Percentiles rank a stretch among this genome's conserved stretches.
phyloP scores from a whole-genome alignment of 2,797 vertebrate genomes.

The Eidolon dupreanum region DNA sequence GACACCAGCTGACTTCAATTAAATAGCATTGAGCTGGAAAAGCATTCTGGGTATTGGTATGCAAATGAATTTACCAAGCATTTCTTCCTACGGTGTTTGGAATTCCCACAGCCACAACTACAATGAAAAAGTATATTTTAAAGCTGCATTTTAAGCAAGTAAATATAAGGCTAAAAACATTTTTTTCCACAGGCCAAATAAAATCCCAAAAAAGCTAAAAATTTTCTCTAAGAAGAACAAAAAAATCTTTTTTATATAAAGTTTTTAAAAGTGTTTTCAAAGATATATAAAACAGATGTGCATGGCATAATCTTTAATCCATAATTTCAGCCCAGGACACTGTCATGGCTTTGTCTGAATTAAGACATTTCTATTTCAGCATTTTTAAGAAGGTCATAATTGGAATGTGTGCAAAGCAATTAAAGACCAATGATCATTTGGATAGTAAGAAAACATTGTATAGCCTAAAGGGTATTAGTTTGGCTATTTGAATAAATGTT shows the following conservation, averaged over 20 bases:
- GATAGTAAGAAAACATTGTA: neutral
- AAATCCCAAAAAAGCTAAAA: conserved; percentile 35
- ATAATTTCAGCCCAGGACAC: neutral
- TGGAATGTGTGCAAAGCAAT: neutral
- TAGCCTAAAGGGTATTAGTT: neutral
- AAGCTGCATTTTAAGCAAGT: conserved; percentile 65
- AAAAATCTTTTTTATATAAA: conserved; percentile 17
- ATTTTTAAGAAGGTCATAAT: conserved; percentile 9
- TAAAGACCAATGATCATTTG: neutral
- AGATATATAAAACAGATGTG: neutral
- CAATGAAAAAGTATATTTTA: conserved; percentile 68
- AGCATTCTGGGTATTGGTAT: conserved; percentile 79
- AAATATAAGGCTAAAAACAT: conserved; percentile 57
- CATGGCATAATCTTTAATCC: neutral
- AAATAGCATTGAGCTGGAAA: conserved; percentile 79
- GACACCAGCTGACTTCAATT: conserved; percentile 79
- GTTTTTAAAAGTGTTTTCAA: conserved; percentile 46
- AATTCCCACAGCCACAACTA: conserved; percentile 77
- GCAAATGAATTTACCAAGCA: conserved; percentile 76
- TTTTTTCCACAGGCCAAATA: conserved; percentile 25
- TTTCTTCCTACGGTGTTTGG: conserved; percentile 73
- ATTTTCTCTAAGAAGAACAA: conserved; percentile 26
- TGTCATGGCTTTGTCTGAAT: conserved; percentile 7
- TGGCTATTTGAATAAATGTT: conserved; percentile 40
- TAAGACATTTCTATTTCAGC: conserved; percentile 6